Conservation (phyloP, 64 coral and sea anemone genomes). For the Astreopora myriophthalma region DNA sequence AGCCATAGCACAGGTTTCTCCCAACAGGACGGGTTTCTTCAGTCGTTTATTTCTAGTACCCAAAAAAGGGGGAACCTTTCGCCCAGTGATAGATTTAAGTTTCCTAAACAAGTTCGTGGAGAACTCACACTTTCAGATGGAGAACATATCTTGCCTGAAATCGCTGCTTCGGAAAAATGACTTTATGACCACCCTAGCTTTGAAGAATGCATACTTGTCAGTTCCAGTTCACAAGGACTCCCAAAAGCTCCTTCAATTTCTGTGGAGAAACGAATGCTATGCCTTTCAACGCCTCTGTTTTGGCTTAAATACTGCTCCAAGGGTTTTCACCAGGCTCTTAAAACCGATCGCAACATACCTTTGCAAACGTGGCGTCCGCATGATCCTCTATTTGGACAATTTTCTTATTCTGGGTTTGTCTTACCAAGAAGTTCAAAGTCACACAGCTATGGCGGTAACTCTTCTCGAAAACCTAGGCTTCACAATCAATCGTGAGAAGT, state of each 20-base stretch:
- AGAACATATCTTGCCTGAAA: not conserved
- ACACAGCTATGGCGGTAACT: slow-evolving; percentile 26
- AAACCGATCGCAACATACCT: slow-evolving; percentile 31
- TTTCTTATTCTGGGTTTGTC: not conserved
- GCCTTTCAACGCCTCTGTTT: slow-evolving; percentile 30
- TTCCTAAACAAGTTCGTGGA: slow-evolving; percentile 27
- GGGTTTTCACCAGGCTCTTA: slow-evolving; percentile 56
- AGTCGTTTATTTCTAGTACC: slow-evolving; percentile 49
- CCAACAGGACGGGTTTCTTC: not conserved
- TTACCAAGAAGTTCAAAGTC: not conserved
- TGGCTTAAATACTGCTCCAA: slow-evolving; percentile 32
- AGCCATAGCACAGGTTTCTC: not conserved
- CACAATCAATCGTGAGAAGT: not conserved
- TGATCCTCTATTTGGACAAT: slow-evolving; percentile 59
- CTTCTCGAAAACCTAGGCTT: slow-evolving; percentile 11
- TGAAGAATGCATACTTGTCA: slow-evolving; percentile 72
- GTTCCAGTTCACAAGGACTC: not conserved
- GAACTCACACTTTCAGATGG: slow-evolving; percentile 54
- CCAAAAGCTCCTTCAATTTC: slow-evolving; percentile 1
- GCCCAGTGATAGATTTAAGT: slow-evolving; percentile 62
- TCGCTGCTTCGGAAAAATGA: not conserved
- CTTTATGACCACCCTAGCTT: slow-evolving; percentile 47
- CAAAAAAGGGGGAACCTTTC: slow-evolving; percentile 44
- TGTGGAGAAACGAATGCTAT: slow-evolving; percentile 21
- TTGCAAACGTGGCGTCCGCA: not conserved